These are phyloP conservation scores for Lepidurus arcticus DNA, from an alignment of 1,140 invertebrate genomes.

Conservation along the genomic window DNA sequence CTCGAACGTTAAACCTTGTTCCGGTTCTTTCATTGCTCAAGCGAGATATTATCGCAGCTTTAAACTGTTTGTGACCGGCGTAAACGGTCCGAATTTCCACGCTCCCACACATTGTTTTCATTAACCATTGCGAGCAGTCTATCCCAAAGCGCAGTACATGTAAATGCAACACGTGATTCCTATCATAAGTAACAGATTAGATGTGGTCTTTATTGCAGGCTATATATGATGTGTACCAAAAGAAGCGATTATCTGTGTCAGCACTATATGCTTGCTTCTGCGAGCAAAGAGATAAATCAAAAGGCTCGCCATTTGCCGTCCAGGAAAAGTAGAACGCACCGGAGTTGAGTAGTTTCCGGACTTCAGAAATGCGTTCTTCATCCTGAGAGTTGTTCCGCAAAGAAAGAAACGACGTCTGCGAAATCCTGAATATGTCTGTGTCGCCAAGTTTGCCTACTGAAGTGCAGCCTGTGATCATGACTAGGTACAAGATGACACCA, in stretches of 20 bases:
- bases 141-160: constrained; percentile 85
- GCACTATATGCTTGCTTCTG: constrained; percentile 72
- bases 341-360: constrained; percentile 85
- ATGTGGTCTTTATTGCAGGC: neutral
- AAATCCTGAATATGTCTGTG: constrained; percentile 88
- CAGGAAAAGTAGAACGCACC: constrained; percentile 96
- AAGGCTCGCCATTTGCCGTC: constrained; percentile 50
- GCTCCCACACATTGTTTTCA: constrained; percentile 92
- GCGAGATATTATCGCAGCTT: constrained; percentile 88
- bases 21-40: constrained; percentile 94
- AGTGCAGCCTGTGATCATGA: constrained; percentile 88
- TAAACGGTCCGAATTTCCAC: constrained; percentile 94
- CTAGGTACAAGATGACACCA: constrained; percentile 73
- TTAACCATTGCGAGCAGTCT: constrained; percentile 77
- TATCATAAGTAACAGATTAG: constrained; percentile 38
- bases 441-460: constrained; percentile 91
- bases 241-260: constrained; percentile 88
- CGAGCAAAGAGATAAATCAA: constrained; percentile 89
- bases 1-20: constrained; percentile 86
- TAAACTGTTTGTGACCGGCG: constrained; percentile 83
- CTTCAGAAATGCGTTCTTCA: constrained; percentile 72
- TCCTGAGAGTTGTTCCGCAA: constrained; percentile 67
- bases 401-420: constrained; percentile 82
- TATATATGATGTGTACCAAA: constrained; percentile 59
- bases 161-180: constrained; percentile 89